phyloP scores from a whole-genome alignment of 1,140 invertebrate genomes.

The Choristoneura fumiferana region DNA sequence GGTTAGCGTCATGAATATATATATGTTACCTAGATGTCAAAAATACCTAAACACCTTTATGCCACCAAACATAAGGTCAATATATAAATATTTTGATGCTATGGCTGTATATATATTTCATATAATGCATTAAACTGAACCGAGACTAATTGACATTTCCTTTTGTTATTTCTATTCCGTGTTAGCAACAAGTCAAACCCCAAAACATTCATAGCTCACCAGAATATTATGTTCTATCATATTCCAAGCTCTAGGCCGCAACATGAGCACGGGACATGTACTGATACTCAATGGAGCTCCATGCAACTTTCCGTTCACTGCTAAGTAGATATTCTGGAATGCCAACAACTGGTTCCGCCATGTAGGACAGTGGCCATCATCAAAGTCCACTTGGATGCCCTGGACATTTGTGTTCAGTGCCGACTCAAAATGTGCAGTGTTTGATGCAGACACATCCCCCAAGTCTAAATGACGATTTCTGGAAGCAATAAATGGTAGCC shows the following conservation, averaged over 20 bases:
- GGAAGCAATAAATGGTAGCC: conserved; percentile 23
- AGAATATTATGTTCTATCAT: conserved; percentile 86
- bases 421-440: conserved; percentile 77
- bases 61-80: too few relatives aligned
- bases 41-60: too few relatives aligned
- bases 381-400: conserved; percentile 83
- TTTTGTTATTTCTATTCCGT: too few relatives aligned
- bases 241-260: conserved; percentile 87
- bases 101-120: too few relatives aligned
- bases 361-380: conserved; percentile 86
- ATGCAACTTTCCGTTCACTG: conserved; percentile 77
- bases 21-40: too few relatives aligned
- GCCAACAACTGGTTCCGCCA: conserved; percentile 85
- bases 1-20: too few relatives aligned
- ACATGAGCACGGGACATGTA: conserved; percentile 81
- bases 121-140: too few relatives aligned
- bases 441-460: conserved; percentile 81
- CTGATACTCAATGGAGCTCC: conserved; percentile 73
- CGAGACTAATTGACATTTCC: too few relatives aligned
- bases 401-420: conserved; percentile 78
- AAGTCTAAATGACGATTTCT: conserved; percentile 80
- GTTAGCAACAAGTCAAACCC: conserved; percentile 5
- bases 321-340: conserved; percentile 81
- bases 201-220: conserved; percentile 46
- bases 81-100: too few relatives aligned